A percentile compares a stretch with the other conserved stretches of the same genome.
Evolutionary conservation across 2,797 vertebrate species (phyloP).

Genomic region (Remorina albescens): DNA sequence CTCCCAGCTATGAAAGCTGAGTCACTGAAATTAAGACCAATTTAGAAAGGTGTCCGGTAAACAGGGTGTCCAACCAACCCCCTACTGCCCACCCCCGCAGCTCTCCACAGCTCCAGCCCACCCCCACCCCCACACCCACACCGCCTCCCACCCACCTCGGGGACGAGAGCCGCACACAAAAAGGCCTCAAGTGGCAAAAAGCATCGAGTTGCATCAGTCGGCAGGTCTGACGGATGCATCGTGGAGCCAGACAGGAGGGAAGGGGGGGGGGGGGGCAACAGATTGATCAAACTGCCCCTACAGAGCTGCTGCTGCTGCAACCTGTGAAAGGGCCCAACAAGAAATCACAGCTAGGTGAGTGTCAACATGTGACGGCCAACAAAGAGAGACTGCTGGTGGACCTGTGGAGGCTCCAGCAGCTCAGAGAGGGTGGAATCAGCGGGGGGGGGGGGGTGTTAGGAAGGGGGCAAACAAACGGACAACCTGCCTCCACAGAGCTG

Average conservation of each 20-base stretch:
- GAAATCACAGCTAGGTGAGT: constrained; percentile 59
- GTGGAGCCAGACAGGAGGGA: background rate
- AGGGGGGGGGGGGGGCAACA: no score
- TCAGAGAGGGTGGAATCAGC: no score
- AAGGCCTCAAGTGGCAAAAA: no score
- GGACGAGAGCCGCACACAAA: no score
- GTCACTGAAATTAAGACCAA: constrained; percentile 88
- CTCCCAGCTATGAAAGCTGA: constrained; percentile 84
- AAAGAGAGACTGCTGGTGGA: background rate
- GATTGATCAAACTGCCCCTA: constrained; percentile 49
- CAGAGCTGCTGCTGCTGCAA: constrained; percentile 42
- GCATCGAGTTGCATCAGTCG: background rate
- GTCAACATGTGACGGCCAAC: constrained; percentile 35
- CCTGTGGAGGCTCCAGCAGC: background rate
- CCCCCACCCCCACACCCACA: constrained; percentile 39
- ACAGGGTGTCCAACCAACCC: constrained; percentile 42
- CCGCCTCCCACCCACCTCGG: constrained; percentile 34
- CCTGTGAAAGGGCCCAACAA: constrained; percentile 37
- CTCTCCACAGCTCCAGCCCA: constrained; percentile 20
- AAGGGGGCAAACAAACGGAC: background rate
- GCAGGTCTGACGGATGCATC: constrained; percentile 10
- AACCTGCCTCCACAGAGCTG: background rate
- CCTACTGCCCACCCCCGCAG: constrained; percentile 43
- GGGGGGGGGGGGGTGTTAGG: no score
- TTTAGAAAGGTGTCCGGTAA: constrained; percentile 87